These are phyloP conservation scores for Aplochiton taeniatus DNA, from an alignment of 2,797 vertebrate genomes.

Conservation along the genomic window DNA sequence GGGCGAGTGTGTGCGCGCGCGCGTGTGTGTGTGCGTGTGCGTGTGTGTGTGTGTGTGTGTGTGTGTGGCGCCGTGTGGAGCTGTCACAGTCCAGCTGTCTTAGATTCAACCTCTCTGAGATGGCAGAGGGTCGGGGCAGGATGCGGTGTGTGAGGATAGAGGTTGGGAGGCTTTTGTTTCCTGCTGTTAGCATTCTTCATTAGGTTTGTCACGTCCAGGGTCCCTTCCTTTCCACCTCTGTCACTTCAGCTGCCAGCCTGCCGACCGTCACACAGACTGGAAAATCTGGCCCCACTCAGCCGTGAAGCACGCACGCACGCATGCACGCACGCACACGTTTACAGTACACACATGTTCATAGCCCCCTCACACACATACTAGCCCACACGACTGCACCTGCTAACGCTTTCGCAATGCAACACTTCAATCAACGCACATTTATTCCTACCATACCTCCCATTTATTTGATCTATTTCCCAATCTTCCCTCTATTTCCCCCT, in stretches of 20 bases:
- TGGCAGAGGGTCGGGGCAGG: constrained; percentile 21
- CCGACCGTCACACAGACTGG: not conserved
- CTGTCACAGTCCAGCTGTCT: too few species aligned
- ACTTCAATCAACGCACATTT: not conserved
- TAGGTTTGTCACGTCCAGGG: constrained; percentile 22
- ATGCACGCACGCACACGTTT: not conserved
- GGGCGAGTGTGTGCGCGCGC: too few species aligned
- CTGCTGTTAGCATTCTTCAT: constrained; percentile 25
- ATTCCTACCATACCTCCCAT: too few species aligned
- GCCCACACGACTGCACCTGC: not conserved
- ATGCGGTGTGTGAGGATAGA: constrained; percentile 7
- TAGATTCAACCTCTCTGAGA: constrained; percentile 12
- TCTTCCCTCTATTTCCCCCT: not conserved
- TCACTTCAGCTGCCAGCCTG: not conserved
- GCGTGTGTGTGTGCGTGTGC: too few species aligned
- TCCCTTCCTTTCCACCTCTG: constrained; percentile 19
- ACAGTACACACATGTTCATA: not conserved
- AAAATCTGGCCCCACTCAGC: not conserved
- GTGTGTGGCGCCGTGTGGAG: too few species aligned
- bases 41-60: too few species aligned
- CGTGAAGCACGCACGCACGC: not conserved
- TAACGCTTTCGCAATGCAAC: not conserved
- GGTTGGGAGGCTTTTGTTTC: constrained; percentile 24
- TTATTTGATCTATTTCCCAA: not conserved
- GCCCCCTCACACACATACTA: not conserved